Evolutionary conservation across 2,888 invertebrate genomes (phyloP).

Genomic region (Dicranocentrus wangi): DNA sequence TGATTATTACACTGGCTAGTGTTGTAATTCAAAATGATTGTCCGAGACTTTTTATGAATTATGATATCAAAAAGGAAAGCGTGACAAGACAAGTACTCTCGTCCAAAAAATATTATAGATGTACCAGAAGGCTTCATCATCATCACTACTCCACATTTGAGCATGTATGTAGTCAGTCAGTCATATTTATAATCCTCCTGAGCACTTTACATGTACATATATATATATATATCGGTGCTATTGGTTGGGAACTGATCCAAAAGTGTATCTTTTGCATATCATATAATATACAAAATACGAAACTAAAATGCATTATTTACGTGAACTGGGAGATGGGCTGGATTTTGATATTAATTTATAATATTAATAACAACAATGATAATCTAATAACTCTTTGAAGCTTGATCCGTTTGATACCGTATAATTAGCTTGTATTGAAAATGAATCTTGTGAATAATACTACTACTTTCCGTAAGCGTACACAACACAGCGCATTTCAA

Average conservation of each 20-base stretch:
- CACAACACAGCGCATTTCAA: too few relatives aligned
- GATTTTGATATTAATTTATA: conserved; percentile 47
- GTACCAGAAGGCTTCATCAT: neutral
- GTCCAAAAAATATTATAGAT: conserved; percentile 21
- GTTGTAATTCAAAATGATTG: conserved; percentile 29
- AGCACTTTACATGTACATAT: neutral
- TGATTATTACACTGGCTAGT: neutral
- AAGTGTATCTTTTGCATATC: conserved; percentile 14
- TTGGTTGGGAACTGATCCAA: conserved; percentile 55
- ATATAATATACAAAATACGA: too few relatives aligned
- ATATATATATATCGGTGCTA: too few relatives aligned
- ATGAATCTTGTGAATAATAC: conserved; percentile 26
- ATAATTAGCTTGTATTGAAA: conserved; percentile 56
- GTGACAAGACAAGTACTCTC: conserved; percentile 55
- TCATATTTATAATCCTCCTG: neutral
- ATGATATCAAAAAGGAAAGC: conserved; percentile 61
- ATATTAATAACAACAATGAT: conserved; percentile 49
- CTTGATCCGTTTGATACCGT: conserved; percentile 49
- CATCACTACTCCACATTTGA: conserved; percentile 8
- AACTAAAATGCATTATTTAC: conserved; percentile 5
- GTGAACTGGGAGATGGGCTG: conserved; percentile 36
- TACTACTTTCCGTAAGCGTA: too few relatives aligned
- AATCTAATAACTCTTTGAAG: conserved; percentile 60
- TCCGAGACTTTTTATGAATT: conserved; percentile 56
- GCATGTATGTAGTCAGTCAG: too few relatives aligned